These are phyloP conservation scores for Luperina testacea DNA, from an alignment of 2,888 invertebrate genomes.

Conservation along the genomic window DNA sequence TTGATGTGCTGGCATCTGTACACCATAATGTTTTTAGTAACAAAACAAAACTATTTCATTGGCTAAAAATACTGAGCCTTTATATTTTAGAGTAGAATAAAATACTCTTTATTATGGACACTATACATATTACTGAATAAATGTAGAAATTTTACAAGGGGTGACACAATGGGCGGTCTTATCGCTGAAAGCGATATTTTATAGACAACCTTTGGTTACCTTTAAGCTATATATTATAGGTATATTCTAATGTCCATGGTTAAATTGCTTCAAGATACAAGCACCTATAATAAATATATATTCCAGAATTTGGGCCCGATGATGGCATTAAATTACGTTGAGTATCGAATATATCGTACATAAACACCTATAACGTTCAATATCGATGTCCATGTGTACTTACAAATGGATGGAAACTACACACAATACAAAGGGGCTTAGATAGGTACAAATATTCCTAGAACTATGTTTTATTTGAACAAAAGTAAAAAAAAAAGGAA, in stretches of 20 bases:
- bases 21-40: background rate
- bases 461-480: conserved; percentile 19
- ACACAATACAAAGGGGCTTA: background rate
- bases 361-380: background rate
- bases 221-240: too few relatives aligned
- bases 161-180: background rate
- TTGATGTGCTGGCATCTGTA: too few relatives aligned
- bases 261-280: background rate
- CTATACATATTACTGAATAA: background rate
- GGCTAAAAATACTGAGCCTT: background rate
- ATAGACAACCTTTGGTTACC: too few relatives aligned
- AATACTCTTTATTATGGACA: background rate
- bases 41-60: background rate
- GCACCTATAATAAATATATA: background rate
- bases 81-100: background rate
- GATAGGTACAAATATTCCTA: conserved; percentile 7
- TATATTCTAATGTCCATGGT: too few relatives aligned
- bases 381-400: background rate
- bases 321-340: background rate
- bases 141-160: background rate
- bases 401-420: background rate
- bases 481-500: too few relatives aligned
- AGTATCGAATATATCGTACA: background rate
- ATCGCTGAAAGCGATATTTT: too few relatives aligned
- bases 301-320: background rate